A percentile compares a stretch with the other conserved stretches of the same genome.
Evolutionary conservation across 1,140 invertebrate species (phyloP).

Genomic region (Heliconius hewitsoni): DNA sequence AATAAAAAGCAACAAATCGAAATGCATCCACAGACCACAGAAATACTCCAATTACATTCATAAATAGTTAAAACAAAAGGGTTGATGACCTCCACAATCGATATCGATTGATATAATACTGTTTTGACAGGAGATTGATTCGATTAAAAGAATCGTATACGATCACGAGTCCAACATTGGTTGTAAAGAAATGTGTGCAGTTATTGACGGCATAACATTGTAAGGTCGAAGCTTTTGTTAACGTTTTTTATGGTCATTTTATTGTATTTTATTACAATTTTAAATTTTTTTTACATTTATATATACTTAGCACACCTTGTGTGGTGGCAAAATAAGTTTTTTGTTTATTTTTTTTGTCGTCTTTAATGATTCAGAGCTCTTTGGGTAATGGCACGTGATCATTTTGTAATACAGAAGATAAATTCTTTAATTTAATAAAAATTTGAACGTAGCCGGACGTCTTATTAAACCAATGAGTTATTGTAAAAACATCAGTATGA

Average conservation of each 20-base stretch:
- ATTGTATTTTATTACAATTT: slow-evolving; percentile 8
- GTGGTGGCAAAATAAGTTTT: background rate
- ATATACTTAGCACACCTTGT: background rate
- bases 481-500: too few species aligned
- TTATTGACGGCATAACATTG: background rate
- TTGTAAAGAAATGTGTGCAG: background rate
- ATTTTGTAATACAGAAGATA: too few species aligned
- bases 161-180: background rate
- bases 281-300: background rate
- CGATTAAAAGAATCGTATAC: slow-evolving; percentile 35
- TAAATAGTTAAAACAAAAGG: background rate
- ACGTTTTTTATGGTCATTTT: background rate
- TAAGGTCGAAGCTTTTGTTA: slow-evolving; percentile 10
- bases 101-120: slow-evolving; percentile 43
- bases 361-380: background rate
- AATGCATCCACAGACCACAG: background rate
- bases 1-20: background rate
- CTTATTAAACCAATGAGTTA: too few species aligned
- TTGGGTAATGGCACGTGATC: too few species aligned
- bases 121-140: slow-evolving; percentile 43
- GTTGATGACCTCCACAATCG: slow-evolving; percentile 29
- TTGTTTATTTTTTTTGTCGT: background rate
- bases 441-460: too few species aligned
- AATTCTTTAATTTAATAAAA: too few species aligned
- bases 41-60: too few species aligned